Evolutionary conservation across 2,888 invertebrate species (phyloP).

Genomic region (Lasioglossum oenotherae): DNA sequence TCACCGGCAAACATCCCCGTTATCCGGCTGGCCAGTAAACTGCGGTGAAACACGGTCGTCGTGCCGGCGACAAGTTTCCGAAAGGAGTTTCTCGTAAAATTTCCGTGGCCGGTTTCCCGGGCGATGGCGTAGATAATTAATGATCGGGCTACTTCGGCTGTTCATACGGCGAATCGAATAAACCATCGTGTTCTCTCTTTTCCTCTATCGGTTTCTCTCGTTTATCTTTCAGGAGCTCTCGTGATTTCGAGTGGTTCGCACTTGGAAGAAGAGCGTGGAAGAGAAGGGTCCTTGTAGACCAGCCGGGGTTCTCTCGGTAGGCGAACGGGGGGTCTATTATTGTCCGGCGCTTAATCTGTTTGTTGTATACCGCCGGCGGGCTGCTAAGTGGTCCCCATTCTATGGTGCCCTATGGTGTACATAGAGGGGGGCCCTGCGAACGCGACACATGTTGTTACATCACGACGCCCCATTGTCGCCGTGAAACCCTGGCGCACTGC

Average conservation of each 20-base stretch:
- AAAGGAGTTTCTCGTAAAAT: not conserved
- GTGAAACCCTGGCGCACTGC: conserved; percentile 57
- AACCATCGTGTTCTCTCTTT: not conserved
- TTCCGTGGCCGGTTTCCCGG: not conserved
- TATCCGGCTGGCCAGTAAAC: not conserved
- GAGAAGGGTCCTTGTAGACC: conserved; percentile 58
- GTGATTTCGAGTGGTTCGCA: conserved; percentile 67
- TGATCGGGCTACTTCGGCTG: conserved; percentile 38
- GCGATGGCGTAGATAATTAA: conserved; percentile 29
- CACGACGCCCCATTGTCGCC: conserved; percentile 78
- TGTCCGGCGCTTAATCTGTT: conserved; percentile 82
- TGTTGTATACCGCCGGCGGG: conserved; percentile 81
- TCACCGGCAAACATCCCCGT: conserved; percentile 2
- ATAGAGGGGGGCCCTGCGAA: conserved; percentile 74
- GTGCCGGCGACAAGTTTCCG: conserved; percentile 10
- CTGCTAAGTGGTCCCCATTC: conserved; percentile 83
- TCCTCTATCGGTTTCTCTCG: not conserved
- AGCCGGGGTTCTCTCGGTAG: conserved; percentile 17
- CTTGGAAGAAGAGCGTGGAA: conserved; percentile 24
- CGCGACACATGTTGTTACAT: conserved; percentile 84
- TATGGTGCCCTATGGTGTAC: conserved; percentile 71
- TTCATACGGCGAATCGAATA: conserved; percentile 37
- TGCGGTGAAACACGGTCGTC: not conserved
- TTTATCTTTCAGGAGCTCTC: conserved; percentile 30
- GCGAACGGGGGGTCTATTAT: conserved; percentile 73